These are phyloP conservation scores for Clavelina lepadiformis DNA, from an alignment of 23 tunicate genomes.

Conservation along the genomic window DNA sequence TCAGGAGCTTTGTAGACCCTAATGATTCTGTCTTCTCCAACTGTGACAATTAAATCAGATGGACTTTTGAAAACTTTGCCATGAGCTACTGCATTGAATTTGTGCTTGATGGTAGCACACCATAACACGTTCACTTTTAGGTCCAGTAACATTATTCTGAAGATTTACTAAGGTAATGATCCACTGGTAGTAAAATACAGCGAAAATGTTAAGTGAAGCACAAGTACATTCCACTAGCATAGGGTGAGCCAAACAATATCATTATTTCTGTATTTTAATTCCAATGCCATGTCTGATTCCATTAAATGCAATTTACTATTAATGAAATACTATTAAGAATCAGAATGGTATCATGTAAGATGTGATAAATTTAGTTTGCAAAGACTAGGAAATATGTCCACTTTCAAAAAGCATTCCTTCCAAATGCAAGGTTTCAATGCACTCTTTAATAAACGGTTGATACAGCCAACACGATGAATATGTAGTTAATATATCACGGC, in stretches of 20 bases:
- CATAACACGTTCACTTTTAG: conserved; percentile 6
- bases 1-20: conserved; percentile 45
- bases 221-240: no score
- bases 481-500: conserved; percentile 51
- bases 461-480: conserved; percentile 80
- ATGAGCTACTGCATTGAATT: conserved; percentile 52
- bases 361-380: no score
- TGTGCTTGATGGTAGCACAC: conserved; percentile 1
- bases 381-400: conserved; percentile 63
- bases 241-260: no score
- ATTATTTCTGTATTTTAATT: no score
- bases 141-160: background rate
- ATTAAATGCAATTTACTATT: no score
- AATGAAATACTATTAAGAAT: no score
- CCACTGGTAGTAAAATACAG: no score
- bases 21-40: conserved; percentile 72
- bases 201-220: no score
- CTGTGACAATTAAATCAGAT: conserved; percentile 38
- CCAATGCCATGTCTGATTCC: no score
- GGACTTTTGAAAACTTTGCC: conserved; percentile 59
- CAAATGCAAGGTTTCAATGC: conserved; percentile 6
- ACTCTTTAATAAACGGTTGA: conserved; percentile 67
- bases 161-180: no score
- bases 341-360: no score
- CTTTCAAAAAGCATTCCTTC: conserved; percentile 53